Evolutionary conservation across 1,140 invertebrate genomes (phyloP), one percentile per base, ranked within the genome.

Genomic region (Acromyrmex heyeri): DNA sequence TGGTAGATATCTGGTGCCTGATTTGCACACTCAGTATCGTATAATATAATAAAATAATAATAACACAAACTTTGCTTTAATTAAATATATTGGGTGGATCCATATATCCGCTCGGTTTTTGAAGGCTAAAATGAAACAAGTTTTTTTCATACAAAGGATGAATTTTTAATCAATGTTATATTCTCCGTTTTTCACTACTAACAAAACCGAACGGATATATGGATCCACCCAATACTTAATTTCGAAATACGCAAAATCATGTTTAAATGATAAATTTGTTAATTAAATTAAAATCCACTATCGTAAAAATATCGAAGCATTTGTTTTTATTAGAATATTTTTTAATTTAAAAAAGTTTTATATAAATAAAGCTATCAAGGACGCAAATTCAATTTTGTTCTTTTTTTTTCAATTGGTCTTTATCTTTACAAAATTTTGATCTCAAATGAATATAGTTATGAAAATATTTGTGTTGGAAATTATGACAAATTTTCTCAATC

Each of bases 381-480:
- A 21, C 10, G 4, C 34, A 14, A 65, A 21, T 7, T 44, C 0
- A 67, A 44, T 67, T 38, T 38, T 65, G 12, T 67, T 67, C 34
- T 67, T 21, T 18, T 6, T 27, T 38, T 38, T 65, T 38, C 18
- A 38, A 67, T 21, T 44, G 2, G 10, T 21, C 4, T 67, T 65
- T 64, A 64, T 3, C 4, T 5, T 27, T 64, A 64, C 30, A 64
- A 62, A 64, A 34, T 67, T 67, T 65, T 8, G 27, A 30, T 30
- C 30, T 64, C 27, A n/a, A 18, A 34, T 16, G 59, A 44, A 44
- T 44, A 10, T 38, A 44, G 4, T 44, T 21, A 67, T 38, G 1
- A 64, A 34, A 64, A 64, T 16, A 30, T 64, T 34, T 34, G 44
- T 38, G 7, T 67, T 67, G 64, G 4, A 38, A 67, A 65, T 65